Percentiles rank a stretch among this genome's conserved stretches.
phyloP scores from a whole-genome alignment of 2,113 vertebrate species.

The Phoenicopterus ruber region DNA sequence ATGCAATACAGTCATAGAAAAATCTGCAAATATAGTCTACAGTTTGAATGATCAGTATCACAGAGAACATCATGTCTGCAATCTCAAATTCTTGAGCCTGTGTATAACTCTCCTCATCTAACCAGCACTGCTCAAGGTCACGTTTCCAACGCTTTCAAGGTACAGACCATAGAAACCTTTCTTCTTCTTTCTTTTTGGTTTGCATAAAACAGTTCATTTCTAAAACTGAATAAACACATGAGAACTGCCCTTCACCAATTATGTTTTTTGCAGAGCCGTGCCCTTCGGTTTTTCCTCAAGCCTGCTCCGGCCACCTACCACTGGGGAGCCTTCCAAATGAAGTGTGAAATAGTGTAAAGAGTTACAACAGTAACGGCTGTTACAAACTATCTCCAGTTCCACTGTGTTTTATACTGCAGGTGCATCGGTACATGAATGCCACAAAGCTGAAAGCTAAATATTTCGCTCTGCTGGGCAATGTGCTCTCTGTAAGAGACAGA shows the following conservation, averaged over 20 bases:
- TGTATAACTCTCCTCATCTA: not conserved
- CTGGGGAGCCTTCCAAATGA: conserved; percentile 33
- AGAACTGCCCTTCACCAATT: not conserved
- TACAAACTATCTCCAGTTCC: conserved; percentile 34
- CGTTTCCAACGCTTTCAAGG: not conserved
- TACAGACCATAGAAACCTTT: not conserved
- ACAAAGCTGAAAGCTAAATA: conserved; percentile 22
- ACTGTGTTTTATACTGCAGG: not conserved
- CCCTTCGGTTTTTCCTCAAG: conserved; percentile 12
- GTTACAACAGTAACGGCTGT: conserved; percentile 13
- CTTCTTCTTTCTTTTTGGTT: not conserved
- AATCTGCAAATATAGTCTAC: not conserved
- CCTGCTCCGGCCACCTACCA: not conserved
- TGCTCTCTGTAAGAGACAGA: not conserved
- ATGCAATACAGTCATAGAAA: not conserved
- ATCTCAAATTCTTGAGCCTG: not conserved
- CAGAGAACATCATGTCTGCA: not conserved
- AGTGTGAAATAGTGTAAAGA: conserved; percentile 48
- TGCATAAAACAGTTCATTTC: not conserved
- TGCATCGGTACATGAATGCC: not conserved
- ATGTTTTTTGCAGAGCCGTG: not conserved
- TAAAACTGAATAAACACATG: not conserved
- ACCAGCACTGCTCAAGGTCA: not conserved
- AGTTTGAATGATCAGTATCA: not conserved
- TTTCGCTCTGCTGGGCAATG: not conserved